Evolutionary conservation across 2,888 invertebrate genomes (phyloP), one percentile per base, ranked within the genome.

Genomic region (Stegana nigrithorax): DNA sequence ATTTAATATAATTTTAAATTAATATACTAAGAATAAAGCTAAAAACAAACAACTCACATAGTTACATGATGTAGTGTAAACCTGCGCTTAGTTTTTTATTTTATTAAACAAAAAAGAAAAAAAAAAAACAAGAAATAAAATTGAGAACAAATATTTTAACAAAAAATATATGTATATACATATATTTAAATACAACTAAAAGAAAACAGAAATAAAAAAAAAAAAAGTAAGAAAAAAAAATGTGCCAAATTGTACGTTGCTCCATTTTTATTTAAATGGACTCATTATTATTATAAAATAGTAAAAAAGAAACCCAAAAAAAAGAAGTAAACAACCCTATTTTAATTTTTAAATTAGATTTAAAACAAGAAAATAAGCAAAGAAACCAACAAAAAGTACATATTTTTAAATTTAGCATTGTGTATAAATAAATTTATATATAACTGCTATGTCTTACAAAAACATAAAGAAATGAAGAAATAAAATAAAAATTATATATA

Each of bases 171-270:
- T 55, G 67, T 57, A 78, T 60, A 67, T 68, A 74, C 61, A 57
- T 64, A 67, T n/a, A n/a, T n/a, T n/a, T n/a, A n/a, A n/a, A n/a
- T n/a, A n/a, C n/a, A n/a, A n/a, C n/a, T n/a, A 14, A 36, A 36
- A 36, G 14, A 8, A 39, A 39, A 17, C 39, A 39, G 39, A n/a
- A 64, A 45, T n/a, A 17, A 32, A 58, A 32, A 19, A 47, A 57
- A 69, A 59, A 63, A 69, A 60, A 58, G 65, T 63, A 67, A 59
- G 53, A 70, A 75, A n/a, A n/a, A n/a, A n/a, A 80, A 81, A 82
- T 84, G 83, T 83, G 83, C 83, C 83, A 83, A 83, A 83, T 83
- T 84, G 83, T 84, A 84, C 80, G 83, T 82, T 81, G 80, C 78
- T 74, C 71, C 81, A 80, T 78, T 82, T 71, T 76, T 82, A 81